Evolutionary conservation across 1,140 invertebrate genomes (phyloP).

Genomic region (Piezodorus guildinii): DNA sequence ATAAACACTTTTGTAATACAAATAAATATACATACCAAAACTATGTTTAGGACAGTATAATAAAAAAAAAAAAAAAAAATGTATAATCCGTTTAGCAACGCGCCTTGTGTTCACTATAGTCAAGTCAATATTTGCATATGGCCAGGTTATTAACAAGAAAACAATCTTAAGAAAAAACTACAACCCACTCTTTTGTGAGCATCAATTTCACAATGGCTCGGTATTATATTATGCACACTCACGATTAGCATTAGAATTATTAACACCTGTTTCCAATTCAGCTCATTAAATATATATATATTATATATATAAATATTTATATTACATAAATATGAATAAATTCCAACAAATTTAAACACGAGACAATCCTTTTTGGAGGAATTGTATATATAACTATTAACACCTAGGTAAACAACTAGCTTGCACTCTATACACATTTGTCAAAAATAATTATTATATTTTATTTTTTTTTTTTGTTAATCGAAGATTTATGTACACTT

Average conservation of each 20-base stretch:
- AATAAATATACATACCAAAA: slow-evolving; percentile 2
- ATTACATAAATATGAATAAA: slow-evolving; percentile 15
- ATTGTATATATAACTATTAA: slow-evolving; percentile 14
- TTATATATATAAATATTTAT: not conserved
- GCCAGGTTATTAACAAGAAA: not conserved
- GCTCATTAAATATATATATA: slow-evolving; percentile 10
- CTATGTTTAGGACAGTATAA: too few species aligned
- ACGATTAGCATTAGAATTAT: slow-evolving; percentile 5
- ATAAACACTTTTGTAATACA: not conserved
- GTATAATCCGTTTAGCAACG: not conserved
- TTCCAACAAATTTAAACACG: slow-evolving; percentile 15
- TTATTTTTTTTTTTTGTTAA: slow-evolving; percentile 6
- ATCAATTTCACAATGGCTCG: slow-evolving; percentile 15
- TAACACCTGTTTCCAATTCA: slow-evolving; percentile 11
- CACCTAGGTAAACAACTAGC: slow-evolving; percentile 22
- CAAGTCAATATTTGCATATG: not conserved
- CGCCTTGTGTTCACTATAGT: slow-evolving; percentile 4
- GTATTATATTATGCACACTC: not conserved
- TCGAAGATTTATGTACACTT: slow-evolving; percentile 22
- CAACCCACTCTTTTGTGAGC: slow-evolving; percentile 14
- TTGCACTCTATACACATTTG: slow-evolving; percentile 25
- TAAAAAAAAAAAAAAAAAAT: not conserved
- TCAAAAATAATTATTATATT: slow-evolving; percentile 22
- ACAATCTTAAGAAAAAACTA: not conserved
- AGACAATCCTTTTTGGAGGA: slow-evolving; percentile 16